Evolutionary conservation across 2,797 vertebrate genomes (phyloP).

Genomic region (Huso huso): DNA sequence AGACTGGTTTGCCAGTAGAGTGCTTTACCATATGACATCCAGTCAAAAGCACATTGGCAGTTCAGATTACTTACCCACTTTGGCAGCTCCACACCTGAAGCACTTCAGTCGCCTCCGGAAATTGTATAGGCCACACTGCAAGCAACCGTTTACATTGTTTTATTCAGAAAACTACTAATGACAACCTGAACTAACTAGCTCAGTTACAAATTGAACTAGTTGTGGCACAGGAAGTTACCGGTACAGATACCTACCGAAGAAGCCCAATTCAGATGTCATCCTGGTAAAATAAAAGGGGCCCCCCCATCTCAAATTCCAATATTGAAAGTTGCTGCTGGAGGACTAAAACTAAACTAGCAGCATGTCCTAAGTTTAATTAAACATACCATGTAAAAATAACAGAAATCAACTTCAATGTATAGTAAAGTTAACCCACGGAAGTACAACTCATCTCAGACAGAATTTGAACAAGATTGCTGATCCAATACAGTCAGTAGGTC

Average conservation of each 20-base stretch:
- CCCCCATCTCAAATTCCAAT: too few species aligned
- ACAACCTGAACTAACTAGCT: constrained; percentile 41
- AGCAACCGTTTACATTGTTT: constrained; percentile 70
- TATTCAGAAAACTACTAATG: constrained; percentile 52
- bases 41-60: constrained; percentile 45
- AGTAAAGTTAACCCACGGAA: too few species aligned
- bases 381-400: too few species aligned
- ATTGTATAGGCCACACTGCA: constrained; percentile 98
- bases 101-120: constrained; percentile 99
- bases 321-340: too few species aligned
- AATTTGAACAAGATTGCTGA: too few species aligned
- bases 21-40: constrained; percentile 14
- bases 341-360: too few species aligned
- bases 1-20: background rate
- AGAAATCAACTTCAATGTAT: too few species aligned
- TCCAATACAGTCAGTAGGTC: too few species aligned
- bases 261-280: constrained; percentile 27
- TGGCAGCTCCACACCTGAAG: constrained; percentile 96
- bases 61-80: constrained; percentile 77
- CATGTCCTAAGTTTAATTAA: too few species aligned
- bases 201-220: constrained; percentile 39
- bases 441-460: too few species aligned
- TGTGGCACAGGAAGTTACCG: constrained; percentile 26
- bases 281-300: too few species aligned
- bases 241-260: constrained; percentile 43